Percentiles rank a stretch among this genome's conserved stretches.
Conservation (phyloP, 1,140 invertebrate species). For the Drosophila burlai region DNA sequence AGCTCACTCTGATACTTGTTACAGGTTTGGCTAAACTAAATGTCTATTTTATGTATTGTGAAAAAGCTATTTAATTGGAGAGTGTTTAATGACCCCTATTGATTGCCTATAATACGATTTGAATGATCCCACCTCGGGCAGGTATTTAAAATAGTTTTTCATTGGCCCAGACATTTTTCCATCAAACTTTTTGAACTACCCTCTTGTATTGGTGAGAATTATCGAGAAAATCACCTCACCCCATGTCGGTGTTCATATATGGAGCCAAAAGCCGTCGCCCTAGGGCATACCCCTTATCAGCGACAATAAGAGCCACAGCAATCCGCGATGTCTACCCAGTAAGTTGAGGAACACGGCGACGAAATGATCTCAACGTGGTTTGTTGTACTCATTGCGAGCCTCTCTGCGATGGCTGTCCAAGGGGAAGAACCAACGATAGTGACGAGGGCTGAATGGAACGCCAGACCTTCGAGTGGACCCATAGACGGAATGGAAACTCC, state of each 20-base stretch:
- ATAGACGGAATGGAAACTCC: conserved; percentile 85
- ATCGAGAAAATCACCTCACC: conserved; percentile 35
- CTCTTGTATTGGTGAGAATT: conserved; percentile 11
- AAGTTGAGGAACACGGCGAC: conserved; percentile 10
- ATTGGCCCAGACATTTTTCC: neutral
- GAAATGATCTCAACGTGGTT: conserved; percentile 47
- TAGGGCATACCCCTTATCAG: conserved; percentile 54
- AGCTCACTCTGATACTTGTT: neutral
- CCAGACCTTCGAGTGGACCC: conserved; percentile 85
- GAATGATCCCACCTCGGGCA: neutral
- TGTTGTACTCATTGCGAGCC: conserved; percentile 1
- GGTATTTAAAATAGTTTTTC: neutral
- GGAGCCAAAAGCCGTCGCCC: conserved; percentile 20
- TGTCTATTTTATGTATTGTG: neutral
- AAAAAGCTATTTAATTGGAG: neutral
- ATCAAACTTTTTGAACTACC: neutral
- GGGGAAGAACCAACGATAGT: conserved; percentile 59
- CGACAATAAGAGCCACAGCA: conserved; percentile 39
- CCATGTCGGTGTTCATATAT: neutral
- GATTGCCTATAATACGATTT: neutral
- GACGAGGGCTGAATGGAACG: conserved; percentile 86
- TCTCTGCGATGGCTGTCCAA: conserved; percentile 20
- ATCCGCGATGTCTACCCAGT: conserved; percentile 38
- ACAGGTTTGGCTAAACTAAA: neutral
- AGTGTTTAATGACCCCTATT: neutral